Conservation (phyloP, 92 coral and sea anemone genomes). For the Nematostella vectensis region DNA sequence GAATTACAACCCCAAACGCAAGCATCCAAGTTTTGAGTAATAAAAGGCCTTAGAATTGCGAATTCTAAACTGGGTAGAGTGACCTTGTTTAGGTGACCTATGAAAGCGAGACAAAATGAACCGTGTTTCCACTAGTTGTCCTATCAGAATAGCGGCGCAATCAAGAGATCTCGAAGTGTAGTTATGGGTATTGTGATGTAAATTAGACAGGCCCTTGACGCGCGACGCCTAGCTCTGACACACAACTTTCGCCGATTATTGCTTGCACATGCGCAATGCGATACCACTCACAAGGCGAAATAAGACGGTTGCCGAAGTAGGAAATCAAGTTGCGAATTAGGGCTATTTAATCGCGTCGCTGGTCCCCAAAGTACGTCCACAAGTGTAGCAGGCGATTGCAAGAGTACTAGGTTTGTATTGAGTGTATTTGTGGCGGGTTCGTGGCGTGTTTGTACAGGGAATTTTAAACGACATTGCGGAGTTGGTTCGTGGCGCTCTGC, state of each 20-base stretch:
- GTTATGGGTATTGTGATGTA: constrained; percentile 62
- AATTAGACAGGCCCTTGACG: constrained; percentile 56
- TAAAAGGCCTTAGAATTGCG: too few species aligned
- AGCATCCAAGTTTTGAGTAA: too few species aligned
- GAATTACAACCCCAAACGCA: too few species aligned
- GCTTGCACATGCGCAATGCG: constrained; percentile 90
- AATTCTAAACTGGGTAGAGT: too few species aligned
- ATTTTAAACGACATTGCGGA: too few species aligned
- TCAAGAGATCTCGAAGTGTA: constrained; percentile 11
- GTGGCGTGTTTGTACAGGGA: neutral
- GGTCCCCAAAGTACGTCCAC: too few species aligned
- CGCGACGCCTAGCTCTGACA: constrained; percentile 69
- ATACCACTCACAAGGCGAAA: constrained; percentile 83
- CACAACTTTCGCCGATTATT: constrained; percentile 96
- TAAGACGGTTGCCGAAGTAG: constrained; percentile 54
- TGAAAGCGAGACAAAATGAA: too few species aligned
- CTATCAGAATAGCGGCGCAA: constrained; percentile 4
- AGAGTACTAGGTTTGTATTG: neutral
- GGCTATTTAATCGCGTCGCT: too few species aligned
- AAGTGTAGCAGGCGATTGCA: neutral
- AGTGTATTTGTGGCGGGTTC: neutral
- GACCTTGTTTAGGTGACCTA: too few species aligned
- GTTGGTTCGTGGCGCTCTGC: neutral
- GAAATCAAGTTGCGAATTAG: constrained; percentile 2
- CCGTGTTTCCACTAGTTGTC: too few species aligned